Evolutionary conservation across 2,797 vertebrate genomes (phyloP).

Genomic region (Heliangelus exortis): DNA sequence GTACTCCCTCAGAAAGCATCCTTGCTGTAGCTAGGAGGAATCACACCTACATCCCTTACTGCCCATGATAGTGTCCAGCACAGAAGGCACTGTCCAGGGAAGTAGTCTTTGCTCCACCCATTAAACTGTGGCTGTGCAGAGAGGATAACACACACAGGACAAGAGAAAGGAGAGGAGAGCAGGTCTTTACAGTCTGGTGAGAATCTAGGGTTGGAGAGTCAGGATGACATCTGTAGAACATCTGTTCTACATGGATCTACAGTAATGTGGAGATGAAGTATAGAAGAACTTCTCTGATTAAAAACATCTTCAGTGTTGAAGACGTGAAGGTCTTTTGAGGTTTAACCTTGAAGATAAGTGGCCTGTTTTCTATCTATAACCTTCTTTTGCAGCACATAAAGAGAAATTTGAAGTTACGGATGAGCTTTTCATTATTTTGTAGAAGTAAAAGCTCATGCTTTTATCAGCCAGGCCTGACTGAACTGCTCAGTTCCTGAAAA

Average conservation of each 20-base stretch:
- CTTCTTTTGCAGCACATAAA: background rate
- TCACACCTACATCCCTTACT: background rate
- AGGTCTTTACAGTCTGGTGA: background rate
- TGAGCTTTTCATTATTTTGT: background rate
- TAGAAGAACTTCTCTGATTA: background rate
- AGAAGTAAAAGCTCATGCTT: background rate
- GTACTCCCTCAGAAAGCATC: background rate
- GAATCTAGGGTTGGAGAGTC: background rate
- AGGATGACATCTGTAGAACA: too few species aligned
- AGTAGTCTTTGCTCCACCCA: background rate
- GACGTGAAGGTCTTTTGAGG: background rate
- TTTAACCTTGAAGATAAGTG: background rate
- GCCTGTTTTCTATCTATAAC: background rate
- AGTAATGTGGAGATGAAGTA: background rate
- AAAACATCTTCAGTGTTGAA: background rate
- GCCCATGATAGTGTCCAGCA: background rate
- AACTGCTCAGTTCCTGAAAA: constrained; percentile 2
- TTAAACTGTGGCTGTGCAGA: background rate
- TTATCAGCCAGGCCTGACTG: background rate
- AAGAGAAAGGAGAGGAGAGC: background rate
- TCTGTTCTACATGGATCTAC: background rate
- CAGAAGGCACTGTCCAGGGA: background rate
- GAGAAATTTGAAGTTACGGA: background rate
- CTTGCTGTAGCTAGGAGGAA: background rate
- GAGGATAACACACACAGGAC: background rate